These are phyloP conservation scores for Metopolophium dirhodum DNA, from an alignment of 1,140 invertebrate genomes.

Conservation along the genomic window DNA sequence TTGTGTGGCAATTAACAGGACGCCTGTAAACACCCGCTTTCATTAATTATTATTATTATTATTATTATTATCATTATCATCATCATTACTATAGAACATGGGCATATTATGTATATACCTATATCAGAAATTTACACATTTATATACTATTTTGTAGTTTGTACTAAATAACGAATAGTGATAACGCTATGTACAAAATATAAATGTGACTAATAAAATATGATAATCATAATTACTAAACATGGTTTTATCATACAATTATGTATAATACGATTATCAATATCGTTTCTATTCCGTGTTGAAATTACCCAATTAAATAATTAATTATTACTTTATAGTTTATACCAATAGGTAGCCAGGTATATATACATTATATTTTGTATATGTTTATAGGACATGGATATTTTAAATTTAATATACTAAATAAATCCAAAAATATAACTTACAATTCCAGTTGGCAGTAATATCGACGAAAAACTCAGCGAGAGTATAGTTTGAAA, in stretches of 20 bases:
- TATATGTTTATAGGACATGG: not conserved
- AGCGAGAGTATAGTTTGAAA: constrained; percentile 38
- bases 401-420: not conserved
- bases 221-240: not conserved
- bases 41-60: no score
- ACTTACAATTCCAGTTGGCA: constrained; percentile 34
- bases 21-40: no score
- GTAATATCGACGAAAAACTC: constrained; percentile 23
- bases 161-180: no score
- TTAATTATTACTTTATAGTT: not conserved
- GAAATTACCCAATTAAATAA: no score
- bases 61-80: no score
- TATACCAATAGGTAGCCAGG: not conserved
- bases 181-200: no score
- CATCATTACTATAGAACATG: no score
- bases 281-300: no score
- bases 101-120: no score
- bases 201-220: no score
- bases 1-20: not conserved
- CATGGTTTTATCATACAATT: not conserved
- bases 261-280: not conserved
- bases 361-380: not conserved
- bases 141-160: no score
- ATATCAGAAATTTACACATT: no score
- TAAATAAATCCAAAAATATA: not conserved